Conservation (phyloP, 2,113 vertebrate species). For the Chionodraco myersi region DNA sequence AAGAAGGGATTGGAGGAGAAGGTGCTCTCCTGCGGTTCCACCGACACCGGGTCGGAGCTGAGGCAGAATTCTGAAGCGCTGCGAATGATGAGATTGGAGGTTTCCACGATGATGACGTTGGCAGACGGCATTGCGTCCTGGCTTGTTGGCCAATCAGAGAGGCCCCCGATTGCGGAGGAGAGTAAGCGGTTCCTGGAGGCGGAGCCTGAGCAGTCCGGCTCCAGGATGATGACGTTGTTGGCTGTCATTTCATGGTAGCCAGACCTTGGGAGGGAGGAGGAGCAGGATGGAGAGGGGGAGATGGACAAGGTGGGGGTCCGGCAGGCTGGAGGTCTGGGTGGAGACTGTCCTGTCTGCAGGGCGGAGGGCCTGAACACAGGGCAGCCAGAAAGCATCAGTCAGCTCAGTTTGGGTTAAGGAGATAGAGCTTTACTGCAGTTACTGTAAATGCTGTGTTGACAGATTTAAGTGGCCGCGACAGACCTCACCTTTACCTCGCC, state of each 20-base stretch:
- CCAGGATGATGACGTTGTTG: slow-evolving; percentile 80
- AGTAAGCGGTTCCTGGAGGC: slow-evolving; percentile 63
- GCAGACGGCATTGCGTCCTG: slow-evolving; percentile 47
- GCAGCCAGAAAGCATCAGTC: neutral
- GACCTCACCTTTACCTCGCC: too few species aligned
- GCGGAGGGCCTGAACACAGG: slow-evolving; percentile 56
- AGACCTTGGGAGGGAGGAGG: slow-evolving; percentile 64
- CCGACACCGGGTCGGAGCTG: slow-evolving; percentile 38
- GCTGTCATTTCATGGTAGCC: slow-evolving; percentile 77
- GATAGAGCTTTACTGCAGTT: too few species aligned
- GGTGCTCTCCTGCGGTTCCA: slow-evolving; percentile 71
- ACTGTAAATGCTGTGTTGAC: too few species aligned
- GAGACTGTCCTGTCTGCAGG: slow-evolving; percentile 62
- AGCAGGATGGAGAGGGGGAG: slow-evolving; percentile 62
- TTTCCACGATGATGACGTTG: slow-evolving; percentile 78
- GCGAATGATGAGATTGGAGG: slow-evolving; percentile 80
- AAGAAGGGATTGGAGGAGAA: slow-evolving; percentile 80
- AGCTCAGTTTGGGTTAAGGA: neutral
- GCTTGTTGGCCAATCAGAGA: slow-evolving; percentile 59
- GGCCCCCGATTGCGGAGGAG: slow-evolving; percentile 41
- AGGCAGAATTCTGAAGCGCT: slow-evolving; percentile 80
- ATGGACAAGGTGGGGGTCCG: slow-evolving; percentile 70
- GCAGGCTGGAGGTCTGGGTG: slow-evolving; percentile 67
- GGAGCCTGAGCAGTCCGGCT: slow-evolving; percentile 65
- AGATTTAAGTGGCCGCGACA: too few species aligned